phyloP scores from a whole-genome alignment of 2,113 vertebrate genomes.

The Aegypius monachus region DNA sequence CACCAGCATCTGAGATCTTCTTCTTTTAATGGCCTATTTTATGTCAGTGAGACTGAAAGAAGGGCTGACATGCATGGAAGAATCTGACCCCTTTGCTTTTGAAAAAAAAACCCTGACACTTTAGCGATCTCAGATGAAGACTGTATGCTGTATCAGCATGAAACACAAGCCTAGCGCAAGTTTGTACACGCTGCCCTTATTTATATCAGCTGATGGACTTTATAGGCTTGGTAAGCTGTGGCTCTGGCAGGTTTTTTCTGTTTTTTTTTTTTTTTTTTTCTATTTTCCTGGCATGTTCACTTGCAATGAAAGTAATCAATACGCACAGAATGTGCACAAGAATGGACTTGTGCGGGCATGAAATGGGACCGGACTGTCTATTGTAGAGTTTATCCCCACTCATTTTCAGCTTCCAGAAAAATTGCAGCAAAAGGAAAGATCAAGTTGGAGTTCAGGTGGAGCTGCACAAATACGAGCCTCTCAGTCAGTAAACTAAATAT shows the following conservation, averaged over 20 bases:
- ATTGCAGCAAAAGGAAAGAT: not conserved
- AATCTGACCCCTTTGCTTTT: not conserved
- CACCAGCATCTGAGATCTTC: not conserved
- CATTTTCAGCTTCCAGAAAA: not conserved
- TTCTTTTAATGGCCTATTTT: not conserved
- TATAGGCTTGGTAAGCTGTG: fast-evolving
- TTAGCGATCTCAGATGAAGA: not conserved
- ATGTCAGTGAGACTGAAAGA: not conserved
- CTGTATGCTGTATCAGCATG: not conserved
- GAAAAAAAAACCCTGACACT: not conserved
- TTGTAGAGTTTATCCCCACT: not conserved
- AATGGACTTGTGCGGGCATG: not conserved
- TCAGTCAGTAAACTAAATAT: not conserved
- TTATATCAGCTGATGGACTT: not conserved
- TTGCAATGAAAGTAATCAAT: not conserved
- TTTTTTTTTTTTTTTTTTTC: fast-evolving
- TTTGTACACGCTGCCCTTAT: not conserved
- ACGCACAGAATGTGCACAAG: not conserved
- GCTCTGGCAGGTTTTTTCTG: not conserved
- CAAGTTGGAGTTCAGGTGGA: not conserved
- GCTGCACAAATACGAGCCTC: not conserved
- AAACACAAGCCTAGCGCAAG: not conserved
- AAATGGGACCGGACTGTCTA: fast-evolving
- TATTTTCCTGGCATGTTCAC: fast-evolving
- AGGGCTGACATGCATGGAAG: not conserved